Evolutionary conservation across 2,797 vertebrate species (phyloP), one percentile per base, ranked within the genome.

Genomic region (Parauchenoglanis ngamensis): DNA sequence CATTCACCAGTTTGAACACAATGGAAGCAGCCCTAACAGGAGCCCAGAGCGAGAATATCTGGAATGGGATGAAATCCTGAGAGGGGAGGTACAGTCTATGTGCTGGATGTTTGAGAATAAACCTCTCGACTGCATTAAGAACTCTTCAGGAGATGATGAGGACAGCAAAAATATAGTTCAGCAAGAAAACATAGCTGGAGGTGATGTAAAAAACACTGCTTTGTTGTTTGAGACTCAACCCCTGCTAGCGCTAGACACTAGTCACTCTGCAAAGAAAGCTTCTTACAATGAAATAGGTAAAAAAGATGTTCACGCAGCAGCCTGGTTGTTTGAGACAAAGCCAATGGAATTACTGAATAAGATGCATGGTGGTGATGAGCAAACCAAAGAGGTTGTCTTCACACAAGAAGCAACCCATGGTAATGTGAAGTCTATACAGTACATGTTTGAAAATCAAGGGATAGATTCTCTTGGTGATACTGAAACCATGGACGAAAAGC

Each of bases 161-260:
- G 92, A 95, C 70, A 67, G 90, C 65, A 95, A 91, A 90, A 95
- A 91, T 87, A 93, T 95, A 85, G 90, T 90, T 87, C 91, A 96
- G 67, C 96, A 97, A 91, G 96, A 98, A 94, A 94, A 95, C 5
- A 95, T 95, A 92, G 93, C 96, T 49, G 95, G 95, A 56, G 96
- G 96, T 82, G 97, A 97, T 79, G 96, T 97, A 84, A 96, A 95
- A 88, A 96, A 94, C 54, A 96, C 96, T 7, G 95, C 96, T 15
- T 97, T 97, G 95, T 96, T 97, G 96, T 97, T 99, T 94, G 97
- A 98, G 95, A 96, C 93, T 2, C 96, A 97, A 81, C 94, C 96
- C 19, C 96, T 96, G 11, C 86, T 96, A 61, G 84, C 91, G 6
- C 85, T 91, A 65, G 89, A 89, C 86, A 91, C 92, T 81, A 84